Conservation (phyloP, 2,113 vertebrate species). For the Gymnorhina tibicen region DNA sequence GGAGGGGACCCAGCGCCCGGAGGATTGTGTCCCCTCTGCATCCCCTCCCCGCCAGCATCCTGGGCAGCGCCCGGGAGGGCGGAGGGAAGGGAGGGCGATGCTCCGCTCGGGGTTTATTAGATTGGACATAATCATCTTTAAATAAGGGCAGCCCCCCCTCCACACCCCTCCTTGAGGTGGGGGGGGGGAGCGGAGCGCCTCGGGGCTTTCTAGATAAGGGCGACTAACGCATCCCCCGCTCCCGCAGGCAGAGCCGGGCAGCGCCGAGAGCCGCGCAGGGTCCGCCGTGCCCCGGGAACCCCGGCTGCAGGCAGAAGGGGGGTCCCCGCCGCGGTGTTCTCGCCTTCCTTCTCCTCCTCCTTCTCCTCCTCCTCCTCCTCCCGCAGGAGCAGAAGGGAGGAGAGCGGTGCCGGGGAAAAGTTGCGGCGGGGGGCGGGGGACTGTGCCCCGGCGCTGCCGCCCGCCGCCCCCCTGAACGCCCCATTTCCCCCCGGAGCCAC, state of each 20-base stretch:
- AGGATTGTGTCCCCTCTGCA: background rate
- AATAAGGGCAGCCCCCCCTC: constrained; percentile 51
- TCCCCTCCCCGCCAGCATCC: constrained; percentile 15
- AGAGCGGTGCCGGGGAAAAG: constrained; percentile 23
- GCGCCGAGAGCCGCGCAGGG: background rate
- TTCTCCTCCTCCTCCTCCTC: constrained; percentile 12
- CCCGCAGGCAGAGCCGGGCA: constrained; percentile 40
- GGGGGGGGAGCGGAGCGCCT: constrained; percentile 18
- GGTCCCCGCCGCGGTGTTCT: constrained; percentile 8
- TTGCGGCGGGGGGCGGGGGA: background rate
- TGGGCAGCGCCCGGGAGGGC: constrained; percentile 30
- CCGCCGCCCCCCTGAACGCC: background rate
- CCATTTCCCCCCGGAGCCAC: background rate
- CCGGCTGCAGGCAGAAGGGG: constrained; percentile 1
- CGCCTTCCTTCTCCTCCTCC: background rate
- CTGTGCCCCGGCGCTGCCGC: background rate
- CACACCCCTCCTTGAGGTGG: background rate
- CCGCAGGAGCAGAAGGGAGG: constrained; percentile 20
- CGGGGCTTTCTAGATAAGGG: constrained; percentile 36
- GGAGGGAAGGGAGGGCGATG: constrained; percentile 66
- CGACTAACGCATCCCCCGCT: background rate
- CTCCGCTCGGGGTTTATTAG: constrained; percentile 69
- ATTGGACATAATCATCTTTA: constrained; percentile 75
- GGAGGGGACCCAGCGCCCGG: background rate
- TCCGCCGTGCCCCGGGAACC: background rate